These are phyloP conservation scores for Eurypyga helias DNA, from an alignment of 2,113 vertebrate species.

Conservation along the genomic window DNA sequence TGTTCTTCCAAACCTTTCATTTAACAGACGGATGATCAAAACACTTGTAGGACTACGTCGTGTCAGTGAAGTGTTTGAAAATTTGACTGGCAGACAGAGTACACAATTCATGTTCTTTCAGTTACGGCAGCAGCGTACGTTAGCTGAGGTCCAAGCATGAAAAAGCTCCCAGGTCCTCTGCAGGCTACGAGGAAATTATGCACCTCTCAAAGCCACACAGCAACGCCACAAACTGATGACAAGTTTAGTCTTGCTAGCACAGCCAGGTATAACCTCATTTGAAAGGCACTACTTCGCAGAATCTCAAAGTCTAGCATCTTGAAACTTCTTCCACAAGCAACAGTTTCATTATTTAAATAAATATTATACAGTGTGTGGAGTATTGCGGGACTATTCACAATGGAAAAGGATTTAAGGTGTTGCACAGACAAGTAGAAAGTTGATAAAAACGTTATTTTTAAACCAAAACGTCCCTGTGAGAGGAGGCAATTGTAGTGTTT, in stretches of 20 bases:
- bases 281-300: not conserved
- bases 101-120: not conserved
- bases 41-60: not conserved
- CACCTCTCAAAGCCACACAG: constrained; percentile 16
- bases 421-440: not conserved
- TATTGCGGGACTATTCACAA: not conserved
- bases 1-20: not conserved
- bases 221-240: constrained; percentile 40
- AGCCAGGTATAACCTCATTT: not conserved
- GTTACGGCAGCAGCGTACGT: not conserved
- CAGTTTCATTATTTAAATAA: not conserved
- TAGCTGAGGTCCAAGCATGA: constrained; percentile 7
- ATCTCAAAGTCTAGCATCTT: not conserved
- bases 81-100: not conserved
- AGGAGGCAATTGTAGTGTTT: constrained; percentile 15
- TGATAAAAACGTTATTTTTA: constrained; percentile 28
- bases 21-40: not conserved
- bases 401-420: not conserved
- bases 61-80: not conserved
- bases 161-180: not conserved
- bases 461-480: not conserved
- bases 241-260: constrained; percentile 29
- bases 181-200: constrained; percentile 11
- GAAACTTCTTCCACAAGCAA: not conserved
- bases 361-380: not conserved